These are phyloP conservation scores for Triplophysa bombifrons DNA, from an alignment of 2,797 vertebrate genomes.

Conservation along the genomic window DNA sequence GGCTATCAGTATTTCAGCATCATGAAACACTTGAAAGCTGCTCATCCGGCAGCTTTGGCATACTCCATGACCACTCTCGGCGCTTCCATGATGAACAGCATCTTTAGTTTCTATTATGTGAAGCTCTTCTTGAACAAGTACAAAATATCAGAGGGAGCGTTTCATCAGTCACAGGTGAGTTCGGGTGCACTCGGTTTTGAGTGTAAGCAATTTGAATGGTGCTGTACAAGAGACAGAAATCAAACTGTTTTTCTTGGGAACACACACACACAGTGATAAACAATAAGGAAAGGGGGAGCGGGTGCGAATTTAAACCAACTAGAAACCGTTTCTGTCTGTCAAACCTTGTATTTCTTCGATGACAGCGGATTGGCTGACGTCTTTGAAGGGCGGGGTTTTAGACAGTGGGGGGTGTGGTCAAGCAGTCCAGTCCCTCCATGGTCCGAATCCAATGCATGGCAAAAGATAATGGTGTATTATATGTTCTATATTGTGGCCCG, in stretches of 20 bases:
- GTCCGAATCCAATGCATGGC: too few species aligned
- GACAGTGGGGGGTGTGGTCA: background rate
- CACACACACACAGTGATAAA: background rate
- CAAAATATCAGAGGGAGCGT: slow-evolving; percentile 84
- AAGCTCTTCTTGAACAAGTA: slow-evolving; percentile 90
- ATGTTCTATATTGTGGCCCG: too few species aligned
- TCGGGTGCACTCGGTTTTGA: background rate
- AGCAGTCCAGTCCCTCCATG: too few species aligned
- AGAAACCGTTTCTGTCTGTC: background rate
- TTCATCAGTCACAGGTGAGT: slow-evolving; percentile 86
- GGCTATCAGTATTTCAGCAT: background rate
- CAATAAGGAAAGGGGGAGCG: background rate
- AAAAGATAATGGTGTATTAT: too few species aligned
- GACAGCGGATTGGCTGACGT: background rate
- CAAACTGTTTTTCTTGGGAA: background rate
- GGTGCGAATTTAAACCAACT: background rate
- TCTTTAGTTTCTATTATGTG: slow-evolving; percentile 93
- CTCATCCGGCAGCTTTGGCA: slow-evolving; percentile 76
- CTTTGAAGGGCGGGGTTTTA: background rate
- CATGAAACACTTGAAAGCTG: slow-evolving; percentile 15
- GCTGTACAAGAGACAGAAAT: background rate
- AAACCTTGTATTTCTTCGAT: background rate
- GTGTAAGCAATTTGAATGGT: background rate
- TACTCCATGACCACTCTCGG: slow-evolving; percentile 90
- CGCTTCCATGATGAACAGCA: slow-evolving; percentile 86